Evolutionary conservation across 2,113 vertebrate species (phyloP).

Genomic region (Leptobrachium ailaonicum): DNA sequence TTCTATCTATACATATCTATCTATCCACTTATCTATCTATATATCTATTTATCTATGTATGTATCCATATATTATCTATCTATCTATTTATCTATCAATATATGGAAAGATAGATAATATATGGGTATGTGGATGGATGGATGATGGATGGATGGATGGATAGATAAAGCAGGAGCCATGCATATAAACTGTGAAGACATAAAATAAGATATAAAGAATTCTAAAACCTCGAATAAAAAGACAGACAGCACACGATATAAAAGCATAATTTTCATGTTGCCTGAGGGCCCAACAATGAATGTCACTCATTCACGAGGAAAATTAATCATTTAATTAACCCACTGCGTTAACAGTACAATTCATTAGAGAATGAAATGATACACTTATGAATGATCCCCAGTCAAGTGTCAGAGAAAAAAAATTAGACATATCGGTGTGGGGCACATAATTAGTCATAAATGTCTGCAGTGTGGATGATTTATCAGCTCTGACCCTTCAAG

Average conservation of each 20-base stretch:
- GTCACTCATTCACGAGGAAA: constrained; percentile 25
- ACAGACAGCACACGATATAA: not conserved
- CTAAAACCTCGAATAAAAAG: not conserved
- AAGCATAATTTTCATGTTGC: constrained; percentile 24
- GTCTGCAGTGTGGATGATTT: constrained; percentile 1
- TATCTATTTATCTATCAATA: too few species aligned
- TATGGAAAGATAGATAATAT: too few species aligned
- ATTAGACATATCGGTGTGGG: constrained; percentile 5
- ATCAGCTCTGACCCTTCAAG: constrained; percentile 3
- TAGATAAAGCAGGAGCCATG: too few species aligned
- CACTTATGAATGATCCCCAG: constrained; percentile 13
- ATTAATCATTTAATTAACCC: constrained; percentile 33
- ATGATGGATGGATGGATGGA: too few species aligned
- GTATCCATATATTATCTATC: too few species aligned
- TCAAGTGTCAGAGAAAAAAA: constrained; percentile 15
- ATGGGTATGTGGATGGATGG: too few species aligned
- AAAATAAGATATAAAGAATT: not conserved
- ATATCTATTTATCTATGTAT: too few species aligned
- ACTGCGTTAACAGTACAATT: constrained; percentile 23
- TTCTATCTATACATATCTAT: too few species aligned
- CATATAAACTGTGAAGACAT: too few species aligned
- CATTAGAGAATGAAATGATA: constrained; percentile 8
- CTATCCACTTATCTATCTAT: too few species aligned
- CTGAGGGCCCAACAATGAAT: constrained; percentile 18
- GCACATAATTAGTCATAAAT: constrained; percentile 9